Evolutionary conservation across 2,888 invertebrate genomes (phyloP), one percentile per base, ranked within the genome.

Genomic region (Palloptera scutellata): DNA sequence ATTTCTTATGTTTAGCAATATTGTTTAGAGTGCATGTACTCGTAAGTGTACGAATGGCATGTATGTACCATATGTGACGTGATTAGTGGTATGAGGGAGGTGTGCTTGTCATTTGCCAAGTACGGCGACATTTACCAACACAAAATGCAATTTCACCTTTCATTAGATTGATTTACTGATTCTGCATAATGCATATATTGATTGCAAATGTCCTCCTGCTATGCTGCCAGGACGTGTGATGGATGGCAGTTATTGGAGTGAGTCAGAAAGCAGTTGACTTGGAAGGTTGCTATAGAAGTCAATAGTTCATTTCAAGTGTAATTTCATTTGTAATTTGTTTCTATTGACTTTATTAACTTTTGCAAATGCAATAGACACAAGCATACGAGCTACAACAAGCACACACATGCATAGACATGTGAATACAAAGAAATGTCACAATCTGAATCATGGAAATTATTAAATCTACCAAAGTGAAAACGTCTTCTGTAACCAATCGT

Each of bases 291-390:
- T n/a, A 11, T 11, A n/a, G 8, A 19, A 58, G 53, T 63, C 53
- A 62, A 60, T 67, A 54, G 60, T 53, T 61, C 61, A 61, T 15
- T 61, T 61, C 10, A 52, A 60, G 30, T 61, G 66, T 73, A 73
- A 74, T 72, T 77, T 69, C 69, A 71, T 71, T 75, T 74, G 69
- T 70, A 70, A 74, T 71, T 75, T 70, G 69, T 48, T 67, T 55
- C 53, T 66, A 71, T 72, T 78, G 73, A 78, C 69, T 64, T 43
- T 61, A 40, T 53, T 2, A 40, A 70, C 63, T 19, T 40, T 58
- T 64, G 64, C 66, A 42, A 63, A 55, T 55, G 70, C 62, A 19
- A 30, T 51, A 55, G 20, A 48, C n/a, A 59, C 59, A 20, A n/a
- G 19, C 51, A 30, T 17, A 55, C 42, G 30, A 48, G 13, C n/a